Evolutionary conservation across 2,797 vertebrate species (phyloP), one percentile per base, ranked within the genome.

Genomic region (Microctenopoma steveboyesi): DNA sequence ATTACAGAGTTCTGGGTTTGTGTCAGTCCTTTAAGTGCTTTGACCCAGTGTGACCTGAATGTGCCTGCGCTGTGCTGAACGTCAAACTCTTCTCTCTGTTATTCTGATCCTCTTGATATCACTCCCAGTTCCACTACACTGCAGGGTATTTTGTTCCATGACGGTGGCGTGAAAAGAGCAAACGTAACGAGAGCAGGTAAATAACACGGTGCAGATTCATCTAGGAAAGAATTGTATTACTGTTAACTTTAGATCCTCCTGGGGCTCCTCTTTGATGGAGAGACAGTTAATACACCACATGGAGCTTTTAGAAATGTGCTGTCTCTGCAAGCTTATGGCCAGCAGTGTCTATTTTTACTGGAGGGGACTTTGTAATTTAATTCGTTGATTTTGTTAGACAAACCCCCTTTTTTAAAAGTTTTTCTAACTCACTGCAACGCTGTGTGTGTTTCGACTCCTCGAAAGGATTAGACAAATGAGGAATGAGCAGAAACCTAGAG

Each of bases 111-210:
- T 63, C 50, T 2, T 50, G 52, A 74, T 49, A 59, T 76, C 69
- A 13, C 46, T 59, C 16, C 45, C 35, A 25, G 0, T 48, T 67
- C 48, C 55, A 60, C 4, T 70, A 64, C 28, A 56, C 68, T 13
- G 33, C 30, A n/a, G 58, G 63, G 42, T 46, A 39, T 22, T 46
- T 45, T 58, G 46, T 53, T 63, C 43, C 51, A 40, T 12, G 33
- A 30, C 8, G 9, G n/a, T 25, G 60, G 60, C 66, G 66, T 68
- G 57, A 66, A 59, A 48, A 28, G 27, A 66, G 59, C 55, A 43
- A 73, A 74, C 69, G 64, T 66, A 69, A 65, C 37, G 48, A 64
- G 74, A 74, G 64, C 82, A 80, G 76, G 84, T 84, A 75, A 79
- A 69, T 46, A 72, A 83, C 67, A 64, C 30, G 4, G 52, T 33